These are phyloP conservation scores for Cebidichthys violaceus DNA, from an alignment of 2,113 vertebrate species.

Conservation along the genomic window DNA sequence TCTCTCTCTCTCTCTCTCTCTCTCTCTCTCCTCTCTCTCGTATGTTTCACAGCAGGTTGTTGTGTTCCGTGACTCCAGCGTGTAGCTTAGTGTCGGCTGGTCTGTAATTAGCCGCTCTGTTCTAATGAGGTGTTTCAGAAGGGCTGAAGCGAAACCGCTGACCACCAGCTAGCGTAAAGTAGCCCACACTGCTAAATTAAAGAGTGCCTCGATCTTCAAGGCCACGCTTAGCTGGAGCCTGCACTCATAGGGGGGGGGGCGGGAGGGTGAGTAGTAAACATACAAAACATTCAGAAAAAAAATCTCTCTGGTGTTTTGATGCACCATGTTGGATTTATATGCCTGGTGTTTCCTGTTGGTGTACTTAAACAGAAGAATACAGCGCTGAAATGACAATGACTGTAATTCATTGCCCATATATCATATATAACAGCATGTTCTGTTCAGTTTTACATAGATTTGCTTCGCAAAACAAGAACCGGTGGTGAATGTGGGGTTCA, in stretches of 20 bases:
- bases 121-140: slow-evolving; percentile 68
- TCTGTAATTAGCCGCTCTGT: slow-evolving; percentile 60
- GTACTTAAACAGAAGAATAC: slow-evolving; percentile 6
- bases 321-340: slow-evolving; percentile 33
- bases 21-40: too few relatives aligned
- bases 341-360: slow-evolving; percentile 23
- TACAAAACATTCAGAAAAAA: slow-evolving; percentile 33
- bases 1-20: slow-evolving; percentile 17
- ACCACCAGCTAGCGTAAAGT: slow-evolving; percentile 63
- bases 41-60: slow-evolving; percentile 42
- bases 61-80: slow-evolving; percentile 3
- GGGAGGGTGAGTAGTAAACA: slow-evolving; percentile 38
- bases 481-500: background rate
- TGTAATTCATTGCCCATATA: background rate
- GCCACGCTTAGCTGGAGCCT: slow-evolving; percentile 33
- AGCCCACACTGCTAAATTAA: slow-evolving; percentile 68
- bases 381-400: background rate
- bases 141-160: slow-evolving; percentile 63
- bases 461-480: background rate
- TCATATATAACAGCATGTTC: background rate
- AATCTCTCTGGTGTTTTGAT: slow-evolving; percentile 2
- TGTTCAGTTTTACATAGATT: background rate
- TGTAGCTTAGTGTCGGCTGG: slow-evolving; percentile 12
- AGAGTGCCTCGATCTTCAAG: slow-evolving; percentile 59
- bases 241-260: slow-evolving; percentile 16